Percentiles rank a stretch among this genome's conserved stretches.
Conservation (phyloP, 2,888 invertebrate species). For the Azorinus chamasolen region DNA sequence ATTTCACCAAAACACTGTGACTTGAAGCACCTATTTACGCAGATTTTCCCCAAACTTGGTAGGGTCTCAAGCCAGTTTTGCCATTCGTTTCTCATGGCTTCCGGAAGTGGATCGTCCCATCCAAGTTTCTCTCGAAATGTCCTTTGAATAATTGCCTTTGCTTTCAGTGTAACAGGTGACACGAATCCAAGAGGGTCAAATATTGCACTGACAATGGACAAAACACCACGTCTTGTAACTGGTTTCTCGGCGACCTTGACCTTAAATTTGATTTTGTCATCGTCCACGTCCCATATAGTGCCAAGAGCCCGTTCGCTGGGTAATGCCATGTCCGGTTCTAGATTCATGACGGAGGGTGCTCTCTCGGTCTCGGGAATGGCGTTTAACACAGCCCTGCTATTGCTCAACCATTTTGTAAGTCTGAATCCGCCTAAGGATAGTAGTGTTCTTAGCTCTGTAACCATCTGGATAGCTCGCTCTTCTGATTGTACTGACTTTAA, state of each 20-base stretch:
- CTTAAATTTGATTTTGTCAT: constrained; percentile 47
- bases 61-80: constrained; percentile 48
- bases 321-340: constrained; percentile 4
- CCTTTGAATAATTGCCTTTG: constrained; percentile 51
- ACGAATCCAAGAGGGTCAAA: constrained; percentile 65
- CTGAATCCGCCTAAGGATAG: constrained; percentile 2
- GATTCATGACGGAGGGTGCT: constrained; percentile 13
- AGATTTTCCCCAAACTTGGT: constrained; percentile 34
- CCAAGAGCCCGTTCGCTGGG: constrained; percentile 47
- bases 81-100: constrained; percentile 35
- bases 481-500: constrained; percentile 32
- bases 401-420: constrained; percentile 45
- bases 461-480: constrained; percentile 1
- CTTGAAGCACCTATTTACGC: constrained; percentile 47
- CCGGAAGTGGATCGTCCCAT: constrained; percentile 59
- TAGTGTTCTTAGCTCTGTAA: neutral
- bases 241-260: constrained; percentile 42
- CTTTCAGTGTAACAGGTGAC: constrained; percentile 47
- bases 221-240: constrained; percentile 49
- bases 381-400: constrained; percentile 30
- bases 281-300: constrained; percentile 46
- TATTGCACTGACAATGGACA: constrained; percentile 57
- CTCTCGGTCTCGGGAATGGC: constrained; percentile 35
- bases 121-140: constrained; percentile 39
- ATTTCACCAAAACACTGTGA: constrained; percentile 18